phyloP scores from a whole-genome alignment of 2,797 vertebrate species.

The Bucorvus abyssinicus region DNA sequence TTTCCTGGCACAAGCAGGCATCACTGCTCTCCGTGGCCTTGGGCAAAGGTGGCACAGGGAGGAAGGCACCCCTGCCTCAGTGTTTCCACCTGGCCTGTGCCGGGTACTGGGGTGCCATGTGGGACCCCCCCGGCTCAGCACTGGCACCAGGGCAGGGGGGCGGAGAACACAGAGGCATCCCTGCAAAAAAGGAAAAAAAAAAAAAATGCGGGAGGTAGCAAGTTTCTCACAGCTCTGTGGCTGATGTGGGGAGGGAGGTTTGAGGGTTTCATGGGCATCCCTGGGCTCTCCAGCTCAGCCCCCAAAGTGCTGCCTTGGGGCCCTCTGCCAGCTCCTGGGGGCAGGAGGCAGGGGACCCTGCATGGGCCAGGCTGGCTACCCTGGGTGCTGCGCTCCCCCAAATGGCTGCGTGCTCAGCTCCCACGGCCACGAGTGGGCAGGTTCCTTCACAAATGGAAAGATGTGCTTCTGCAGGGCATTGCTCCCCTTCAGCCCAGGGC shows the following conservation, averaged over 20 bases:
- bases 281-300: background rate
- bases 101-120: accelerated
- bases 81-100: background rate
- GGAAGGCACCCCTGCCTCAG: background rate
- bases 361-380: accelerated
- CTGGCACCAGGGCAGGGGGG: background rate
- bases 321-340: accelerated
- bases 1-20: background rate
- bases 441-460: background rate
- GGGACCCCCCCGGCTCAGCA: background rate
- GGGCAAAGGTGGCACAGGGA: background rate
- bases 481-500: background rate
- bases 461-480: background rate
- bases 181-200: accelerated
- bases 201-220: accelerated
- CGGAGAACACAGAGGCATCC: background rate
- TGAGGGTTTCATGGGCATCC: background rate
- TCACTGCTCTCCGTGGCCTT: accelerated
- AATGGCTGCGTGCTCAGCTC: accelerated
- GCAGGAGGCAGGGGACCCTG: too few species aligned
- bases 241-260: background rate
- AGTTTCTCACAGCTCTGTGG: background rate
- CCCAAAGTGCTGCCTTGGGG: background rate
- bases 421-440: accelerated
- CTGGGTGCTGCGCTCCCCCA: too few species aligned